phyloP scores from a whole-genome alignment of 2,113 vertebrate genomes.

The Sialia sialis region DNA sequence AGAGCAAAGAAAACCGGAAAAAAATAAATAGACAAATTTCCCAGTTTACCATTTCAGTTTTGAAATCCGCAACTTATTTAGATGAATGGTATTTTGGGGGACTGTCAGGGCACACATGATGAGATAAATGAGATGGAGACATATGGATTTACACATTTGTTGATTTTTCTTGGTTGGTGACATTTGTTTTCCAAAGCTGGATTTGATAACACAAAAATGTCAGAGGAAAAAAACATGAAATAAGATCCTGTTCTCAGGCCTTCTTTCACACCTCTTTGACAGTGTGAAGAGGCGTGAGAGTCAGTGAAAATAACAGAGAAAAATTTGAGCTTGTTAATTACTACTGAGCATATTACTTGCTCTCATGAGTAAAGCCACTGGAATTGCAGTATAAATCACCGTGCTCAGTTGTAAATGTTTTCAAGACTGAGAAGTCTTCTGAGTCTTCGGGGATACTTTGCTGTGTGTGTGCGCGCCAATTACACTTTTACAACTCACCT shows the following conservation, averaged over 20 bases:
- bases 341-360: slow-evolving; percentile 14
- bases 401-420: background rate
- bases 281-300: background rate
- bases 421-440: slow-evolving; percentile 17
- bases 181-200: background rate
- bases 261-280: slow-evolving; percentile 14
- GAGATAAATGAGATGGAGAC: background rate
- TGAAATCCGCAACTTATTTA: background rate
- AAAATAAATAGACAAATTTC: background rate
- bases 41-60: background rate
- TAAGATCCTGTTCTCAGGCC: background rate
- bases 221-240: background rate
- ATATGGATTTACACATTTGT: background rate
- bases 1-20: background rate
- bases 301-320: slow-evolving; percentile 24
- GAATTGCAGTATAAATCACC: slow-evolving; percentile 3
- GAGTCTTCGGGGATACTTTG: slow-evolving; percentile 6
- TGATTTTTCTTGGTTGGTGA: background rate
- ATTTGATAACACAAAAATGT: background rate
- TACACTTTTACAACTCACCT: slow-evolving; percentile 27
- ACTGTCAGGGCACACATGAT: background rate
- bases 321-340: background rate
- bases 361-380: slow-evolving; percentile 35
- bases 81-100: background rate
- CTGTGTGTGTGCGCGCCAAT: background rate